phyloP scores from a whole-genome alignment of 2,888 invertebrate genomes.

The Phymatocera aterrima region DNA sequence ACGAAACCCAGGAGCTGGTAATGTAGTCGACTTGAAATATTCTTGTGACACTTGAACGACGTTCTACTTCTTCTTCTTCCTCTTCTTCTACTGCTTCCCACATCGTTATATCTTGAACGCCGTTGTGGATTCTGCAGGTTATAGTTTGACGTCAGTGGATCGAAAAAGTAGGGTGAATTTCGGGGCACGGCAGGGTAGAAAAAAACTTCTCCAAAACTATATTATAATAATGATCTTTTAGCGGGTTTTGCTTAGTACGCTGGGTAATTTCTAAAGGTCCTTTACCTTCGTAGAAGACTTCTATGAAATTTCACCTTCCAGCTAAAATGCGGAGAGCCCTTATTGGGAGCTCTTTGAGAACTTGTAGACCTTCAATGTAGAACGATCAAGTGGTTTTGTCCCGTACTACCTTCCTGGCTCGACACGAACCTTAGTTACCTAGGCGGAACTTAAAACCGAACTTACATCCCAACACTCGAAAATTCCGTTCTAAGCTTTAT shows the following conservation, averaged over 20 bases:
- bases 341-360: slow-evolving; percentile 9
- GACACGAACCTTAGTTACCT: neutral
- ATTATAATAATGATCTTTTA: neutral
- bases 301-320: slow-evolving; percentile 15
- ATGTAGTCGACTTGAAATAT: slow-evolving; percentile 17
- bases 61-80: neutral
- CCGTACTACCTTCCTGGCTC: neutral
- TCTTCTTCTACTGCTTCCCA: no score
- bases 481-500: slow-evolving; percentile 4
- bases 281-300: neutral
- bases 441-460: neutral
- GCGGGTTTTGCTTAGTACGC: slow-evolving; percentile 19
- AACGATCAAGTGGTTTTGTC: slow-evolving; percentile 22
- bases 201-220: neutral
- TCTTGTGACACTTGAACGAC: neutral
- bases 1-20: slow-evolving; percentile 45
- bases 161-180: neutral
- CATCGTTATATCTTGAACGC: no score
- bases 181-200: no score
- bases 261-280: slow-evolving; percentile 21
- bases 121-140: no score
- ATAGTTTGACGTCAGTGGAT: slow-evolving; percentile 5
- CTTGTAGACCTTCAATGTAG: slow-evolving; percentile 1
- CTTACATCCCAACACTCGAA: neutral
- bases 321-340: slow-evolving; percentile 17